Base-by-base conservation (phyloP, 2,888 invertebrate genomes). In the Amiota mariae region DNA sequence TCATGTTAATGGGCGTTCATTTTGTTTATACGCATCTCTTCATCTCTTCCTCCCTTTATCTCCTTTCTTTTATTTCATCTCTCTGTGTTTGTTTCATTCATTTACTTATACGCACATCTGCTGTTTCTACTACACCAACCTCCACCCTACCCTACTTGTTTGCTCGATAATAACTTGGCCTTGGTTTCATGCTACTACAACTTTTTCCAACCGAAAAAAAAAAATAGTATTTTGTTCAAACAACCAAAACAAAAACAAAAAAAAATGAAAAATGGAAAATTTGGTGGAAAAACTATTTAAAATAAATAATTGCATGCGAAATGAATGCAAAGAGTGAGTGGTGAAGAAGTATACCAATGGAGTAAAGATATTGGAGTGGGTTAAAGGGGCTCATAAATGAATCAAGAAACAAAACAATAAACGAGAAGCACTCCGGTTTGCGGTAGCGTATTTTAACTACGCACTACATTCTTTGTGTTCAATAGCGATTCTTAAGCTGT, bases 221-320 rank as follows among this genome's bases (percentile, higher is more conserved):
- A 24, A 24, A 24, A 24, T 24, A 6, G 6, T 36, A 36, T 36
- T 36, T 36, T 36, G 36, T 36, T 36, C 6, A 6, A 6, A 36
- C 2, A 36, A 36, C 3, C n/a, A n/a, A n/a, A n/a, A n/a, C n/a
- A n/a, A 36, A 36, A 36, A 36, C 36, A 3, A 24, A 24, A 24
- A 24, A 24, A 36, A 36, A n/a, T n/a, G 36, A 6, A 36, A 36
- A 36, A 36, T 36, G 36, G 8, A 36, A 36, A 36, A 36, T 36
- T 70, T 61, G 68, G 57, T 67, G 57, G 63, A 47, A 73, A 72
- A 77, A 74, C 77, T 75, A 78, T 78, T 77, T 77, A 77, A 77
- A 78, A 78, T 77, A 78, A 77, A 78, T 78, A 78, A 78, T 78
- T 78, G 76, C 72, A 72, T 68, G 36, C 8, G 36, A 36, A 36